A percentile compares a stretch with the other conserved stretches of the same genome.
Conservation (phyloP, 2,797 vertebrate species). For the Gallinago stenura region DNA sequence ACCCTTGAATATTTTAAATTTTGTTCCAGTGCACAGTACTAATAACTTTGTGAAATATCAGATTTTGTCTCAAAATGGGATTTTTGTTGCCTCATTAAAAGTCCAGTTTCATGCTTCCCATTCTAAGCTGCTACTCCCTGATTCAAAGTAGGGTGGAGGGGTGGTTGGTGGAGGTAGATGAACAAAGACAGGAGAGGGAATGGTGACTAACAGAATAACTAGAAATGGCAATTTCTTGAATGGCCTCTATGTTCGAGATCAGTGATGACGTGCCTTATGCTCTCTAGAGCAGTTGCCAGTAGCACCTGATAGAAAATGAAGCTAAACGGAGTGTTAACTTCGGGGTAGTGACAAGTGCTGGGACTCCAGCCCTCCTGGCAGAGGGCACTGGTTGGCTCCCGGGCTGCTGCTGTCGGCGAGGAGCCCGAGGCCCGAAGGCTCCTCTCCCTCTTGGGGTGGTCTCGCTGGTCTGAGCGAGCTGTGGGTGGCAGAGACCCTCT, state of each 20-base stretch:
- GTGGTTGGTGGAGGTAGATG: background rate
- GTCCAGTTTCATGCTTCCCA: background rate
- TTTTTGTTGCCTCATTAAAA: background rate
- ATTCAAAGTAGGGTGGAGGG: background rate
- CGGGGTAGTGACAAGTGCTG: background rate
- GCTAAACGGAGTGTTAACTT: background rate
- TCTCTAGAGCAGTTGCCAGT: background rate
- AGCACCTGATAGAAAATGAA: background rate
- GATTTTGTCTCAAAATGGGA: background rate
- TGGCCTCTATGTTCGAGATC: background rate
- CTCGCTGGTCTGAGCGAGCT: background rate
- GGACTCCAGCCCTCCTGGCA: background rate
- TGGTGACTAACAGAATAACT: background rate
- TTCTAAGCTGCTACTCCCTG: background rate
- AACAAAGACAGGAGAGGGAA: background rate
- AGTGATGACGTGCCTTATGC: background rate
- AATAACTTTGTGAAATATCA: background rate
- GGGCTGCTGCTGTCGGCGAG: background rate
- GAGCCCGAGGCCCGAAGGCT: background rate
- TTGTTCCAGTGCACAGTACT: background rate
- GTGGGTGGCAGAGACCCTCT: constrained; percentile 57
- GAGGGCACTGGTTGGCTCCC: background rate
- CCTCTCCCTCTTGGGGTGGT: constrained; percentile 47
- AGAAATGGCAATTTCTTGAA: background rate
- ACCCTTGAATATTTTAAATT: background rate